Percentiles rank a stretch among this genome's conserved stretches.
Evolutionary conservation across 2,113 vertebrate species (phyloP).

Genomic region (Istiophorus platypterus): DNA sequence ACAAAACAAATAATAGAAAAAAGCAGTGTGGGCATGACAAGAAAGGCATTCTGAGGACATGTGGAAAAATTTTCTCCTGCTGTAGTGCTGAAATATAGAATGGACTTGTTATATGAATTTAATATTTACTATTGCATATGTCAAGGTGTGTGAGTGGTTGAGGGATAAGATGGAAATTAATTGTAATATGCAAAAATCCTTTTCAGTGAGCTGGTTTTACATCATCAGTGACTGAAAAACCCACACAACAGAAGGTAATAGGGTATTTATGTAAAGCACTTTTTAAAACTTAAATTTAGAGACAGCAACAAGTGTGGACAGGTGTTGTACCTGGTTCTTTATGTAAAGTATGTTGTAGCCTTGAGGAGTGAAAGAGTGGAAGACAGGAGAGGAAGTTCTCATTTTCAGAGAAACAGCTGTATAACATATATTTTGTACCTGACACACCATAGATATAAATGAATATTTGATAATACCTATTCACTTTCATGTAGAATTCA

Average conservation of each 20-base stretch:
- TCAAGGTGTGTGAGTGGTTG: background rate
- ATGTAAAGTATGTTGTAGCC: too few species aligned
- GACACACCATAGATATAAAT: slow-evolving; percentile 4
- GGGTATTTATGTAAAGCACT: background rate
- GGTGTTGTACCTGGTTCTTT: background rate
- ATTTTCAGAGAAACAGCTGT: background rate
- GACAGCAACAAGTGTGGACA: background rate
- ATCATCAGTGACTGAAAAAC: background rate
- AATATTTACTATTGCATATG: slow-evolving; percentile 12
- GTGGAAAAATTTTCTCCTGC: background rate
- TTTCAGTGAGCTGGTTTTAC: background rate
- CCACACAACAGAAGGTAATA: background rate
- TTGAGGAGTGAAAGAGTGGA: too few species aligned
- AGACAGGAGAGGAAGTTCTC: background rate
- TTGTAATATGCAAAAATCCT: too few species aligned
- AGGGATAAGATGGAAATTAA: background rate
- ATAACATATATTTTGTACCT: background rate
- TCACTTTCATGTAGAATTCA: background rate
- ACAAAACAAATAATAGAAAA: slow-evolving; percentile 55
- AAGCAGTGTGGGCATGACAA: slow-evolving; percentile 23
- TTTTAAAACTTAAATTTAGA: background rate
- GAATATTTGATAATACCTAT: slow-evolving; percentile 13
- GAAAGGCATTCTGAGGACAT: slow-evolving; percentile 18
- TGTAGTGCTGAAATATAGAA: background rate
- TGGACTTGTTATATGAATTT: background rate